These are phyloP conservation scores for Antheraea assamensis DNA, from an alignment of 2,888 invertebrate species.

Conservation along the genomic window DNA sequence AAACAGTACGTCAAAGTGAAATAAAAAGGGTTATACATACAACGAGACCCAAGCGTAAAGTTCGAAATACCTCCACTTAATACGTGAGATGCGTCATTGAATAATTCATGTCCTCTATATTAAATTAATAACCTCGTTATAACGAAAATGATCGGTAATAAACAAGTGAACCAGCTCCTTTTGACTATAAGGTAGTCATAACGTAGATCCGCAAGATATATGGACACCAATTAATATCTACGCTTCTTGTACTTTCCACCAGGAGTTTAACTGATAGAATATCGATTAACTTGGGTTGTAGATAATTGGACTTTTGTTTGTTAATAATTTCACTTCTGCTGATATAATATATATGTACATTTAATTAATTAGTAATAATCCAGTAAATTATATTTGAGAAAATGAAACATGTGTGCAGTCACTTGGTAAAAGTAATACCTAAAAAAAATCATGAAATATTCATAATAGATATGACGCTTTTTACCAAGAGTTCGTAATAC, in stretches of 20 bases:
- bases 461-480: too few species aligned
- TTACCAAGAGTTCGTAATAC: too few species aligned
- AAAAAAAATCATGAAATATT: too few species aligned
- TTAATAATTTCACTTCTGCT: conserved; percentile 11
- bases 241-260: conserved; percentile 54
- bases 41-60: neutral
- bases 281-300: conserved; percentile 61
- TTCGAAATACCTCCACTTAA: neutral
- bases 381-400: too few species aligned
- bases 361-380: too few species aligned
- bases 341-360: conserved; percentile 25
- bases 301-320: conserved; percentile 55
- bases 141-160: conserved; percentile 20
- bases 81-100: neutral
- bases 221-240: conserved; percentile 60
- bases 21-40: neutral
- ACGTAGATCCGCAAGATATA: conserved; percentile 53
- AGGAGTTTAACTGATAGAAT: conserved; percentile 34
- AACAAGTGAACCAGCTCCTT: conserved; percentile 30
- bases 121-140: conserved; percentile 24
- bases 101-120: conserved; percentile 15
- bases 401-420: too few species aligned
- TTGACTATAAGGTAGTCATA: conserved; percentile 50
- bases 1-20: neutral
- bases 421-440: too few species aligned